Conservation (phyloP, 1,140 invertebrate genomes). For the Aporrectodea caliginosa region DNA sequence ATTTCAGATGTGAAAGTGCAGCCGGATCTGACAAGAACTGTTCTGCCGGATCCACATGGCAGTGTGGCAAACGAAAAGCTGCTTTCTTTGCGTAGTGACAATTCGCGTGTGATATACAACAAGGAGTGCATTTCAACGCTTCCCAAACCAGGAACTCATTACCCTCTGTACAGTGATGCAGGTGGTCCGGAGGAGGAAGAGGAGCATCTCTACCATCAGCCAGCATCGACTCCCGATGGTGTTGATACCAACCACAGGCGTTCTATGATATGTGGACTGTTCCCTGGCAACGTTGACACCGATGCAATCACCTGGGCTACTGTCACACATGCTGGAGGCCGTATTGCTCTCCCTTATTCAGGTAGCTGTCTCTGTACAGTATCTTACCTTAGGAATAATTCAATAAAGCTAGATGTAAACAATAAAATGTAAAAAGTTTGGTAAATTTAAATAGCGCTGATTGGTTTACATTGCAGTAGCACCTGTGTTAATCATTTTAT, state of each 20-base stretch:
- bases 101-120: background rate
- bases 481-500: too few relatives aligned
- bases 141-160: background rate
- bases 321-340: conserved; percentile 69
- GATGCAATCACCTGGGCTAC: conserved; percentile 62
- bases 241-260: background rate
- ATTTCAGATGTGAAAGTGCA: background rate
- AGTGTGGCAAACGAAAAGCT: background rate
- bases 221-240: background rate
- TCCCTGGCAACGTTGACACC: conserved; percentile 57
- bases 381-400: too few relatives aligned
- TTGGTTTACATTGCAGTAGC: too few relatives aligned
- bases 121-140: background rate
- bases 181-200: background rate
- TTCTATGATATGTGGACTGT: conserved; percentile 37
- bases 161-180: background rate
- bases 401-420: too few relatives aligned
- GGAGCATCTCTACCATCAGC: background rate
- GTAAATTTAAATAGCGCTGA: too few relatives aligned
- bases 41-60: background rate
- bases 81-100: background rate
- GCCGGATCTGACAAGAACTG: background rate
- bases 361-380: too few relatives aligned
- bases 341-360: conserved; percentile 74
- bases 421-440: too few relatives aligned